Evolutionary conservation across 2,888 invertebrate genomes (phyloP).

Genomic region (Hermodice carunculata): DNA sequence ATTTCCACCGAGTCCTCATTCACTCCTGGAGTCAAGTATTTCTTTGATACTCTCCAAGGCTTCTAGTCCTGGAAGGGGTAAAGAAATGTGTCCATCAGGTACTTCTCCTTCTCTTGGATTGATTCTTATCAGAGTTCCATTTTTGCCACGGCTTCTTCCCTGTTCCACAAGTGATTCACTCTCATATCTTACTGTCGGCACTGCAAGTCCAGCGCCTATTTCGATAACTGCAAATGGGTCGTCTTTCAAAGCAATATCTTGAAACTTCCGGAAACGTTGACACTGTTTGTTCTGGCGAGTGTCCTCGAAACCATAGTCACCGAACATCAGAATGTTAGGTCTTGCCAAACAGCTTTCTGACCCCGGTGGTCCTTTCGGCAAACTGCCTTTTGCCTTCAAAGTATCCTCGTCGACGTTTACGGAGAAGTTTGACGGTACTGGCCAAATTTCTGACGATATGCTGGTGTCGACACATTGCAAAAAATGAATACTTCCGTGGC

Average conservation of each 20-base stretch:
- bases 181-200: slow-evolving; percentile 27
- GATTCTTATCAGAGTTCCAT: slow-evolving; percentile 17
- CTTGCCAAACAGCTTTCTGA: slow-evolving; percentile 9
- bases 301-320: slow-evolving; percentile 27
- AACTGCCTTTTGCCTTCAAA: slow-evolving; percentile 2
- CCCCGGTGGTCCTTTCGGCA: slow-evolving; percentile 32
- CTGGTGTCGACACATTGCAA: slow-evolving; percentile 21
- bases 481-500: slow-evolving; percentile 36
- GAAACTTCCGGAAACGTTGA: slow-evolving; percentile 5
- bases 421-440: too few relatives aligned
- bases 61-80: slow-evolving; percentile 21
- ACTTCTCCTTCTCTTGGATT: slow-evolving; percentile 28
- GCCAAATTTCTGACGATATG: slow-evolving; percentile 22
- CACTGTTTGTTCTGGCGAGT: slow-evolving; percentile 9
- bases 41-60: slow-evolving; percentile 21
- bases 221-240: slow-evolving; percentile 29
- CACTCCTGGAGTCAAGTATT: too few relatives aligned
- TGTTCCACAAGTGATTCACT: slow-evolving; percentile 27
- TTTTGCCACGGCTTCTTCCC: slow-evolving; percentile 1
- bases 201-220: slow-evolving; percentile 35
- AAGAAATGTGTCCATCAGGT: slow-evolving; percentile 11
- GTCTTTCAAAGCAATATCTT: background rate
- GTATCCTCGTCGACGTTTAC: slow-evolving; percentile 24
- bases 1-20: too few relatives aligned
- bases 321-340: slow-evolving; percentile 40